phyloP scores from a whole-genome alignment of 2,888 invertebrate species.

The Choristoneura rosaceana region DNA sequence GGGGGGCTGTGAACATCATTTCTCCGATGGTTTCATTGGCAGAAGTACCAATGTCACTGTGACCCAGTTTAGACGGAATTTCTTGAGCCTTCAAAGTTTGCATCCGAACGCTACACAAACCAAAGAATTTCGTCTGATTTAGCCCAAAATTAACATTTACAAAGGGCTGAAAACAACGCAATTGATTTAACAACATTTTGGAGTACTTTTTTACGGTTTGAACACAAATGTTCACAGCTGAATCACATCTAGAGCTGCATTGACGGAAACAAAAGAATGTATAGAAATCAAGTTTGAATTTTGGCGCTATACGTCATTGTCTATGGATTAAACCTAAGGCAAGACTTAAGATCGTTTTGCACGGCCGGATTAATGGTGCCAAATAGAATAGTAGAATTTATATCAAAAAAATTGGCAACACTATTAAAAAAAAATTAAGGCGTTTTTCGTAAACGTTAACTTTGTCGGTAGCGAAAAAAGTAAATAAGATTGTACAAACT shows the following conservation, averaged over 20 bases:
- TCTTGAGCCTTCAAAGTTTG: constrained; percentile 57
- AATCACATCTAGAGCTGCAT: constrained; percentile 35
- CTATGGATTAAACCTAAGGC: neutral
- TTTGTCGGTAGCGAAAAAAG: neutral
- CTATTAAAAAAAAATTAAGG: neutral
- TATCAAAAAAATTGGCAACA: constrained; percentile 19
- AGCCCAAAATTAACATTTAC: constrained; percentile 48
- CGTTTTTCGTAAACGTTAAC: neutral
- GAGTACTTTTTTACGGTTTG: constrained; percentile 22
- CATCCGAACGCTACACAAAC: constrained; percentile 47
- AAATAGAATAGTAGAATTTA: neutral
- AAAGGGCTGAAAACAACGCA: constrained; percentile 51
- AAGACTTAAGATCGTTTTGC: neutral
- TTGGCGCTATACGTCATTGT: constrained; percentile 49
- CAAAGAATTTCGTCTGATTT: constrained; percentile 51
- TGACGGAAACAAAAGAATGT: constrained; percentile 53
- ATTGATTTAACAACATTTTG: constrained; percentile 62
- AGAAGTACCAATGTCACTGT: constrained; percentile 34
- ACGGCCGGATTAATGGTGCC: neutral
- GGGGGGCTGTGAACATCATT: constrained; percentile 58
- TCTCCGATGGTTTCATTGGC: constrained; percentile 52
- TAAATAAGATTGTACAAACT: neutral
- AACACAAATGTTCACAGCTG: constrained; percentile 21
- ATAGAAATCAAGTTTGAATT: constrained; percentile 54
- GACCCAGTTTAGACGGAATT: constrained; percentile 42